Evolutionary conservation across 2,797 vertebrate species (phyloP).

Genomic region (Thamnophis elegans): DNA sequence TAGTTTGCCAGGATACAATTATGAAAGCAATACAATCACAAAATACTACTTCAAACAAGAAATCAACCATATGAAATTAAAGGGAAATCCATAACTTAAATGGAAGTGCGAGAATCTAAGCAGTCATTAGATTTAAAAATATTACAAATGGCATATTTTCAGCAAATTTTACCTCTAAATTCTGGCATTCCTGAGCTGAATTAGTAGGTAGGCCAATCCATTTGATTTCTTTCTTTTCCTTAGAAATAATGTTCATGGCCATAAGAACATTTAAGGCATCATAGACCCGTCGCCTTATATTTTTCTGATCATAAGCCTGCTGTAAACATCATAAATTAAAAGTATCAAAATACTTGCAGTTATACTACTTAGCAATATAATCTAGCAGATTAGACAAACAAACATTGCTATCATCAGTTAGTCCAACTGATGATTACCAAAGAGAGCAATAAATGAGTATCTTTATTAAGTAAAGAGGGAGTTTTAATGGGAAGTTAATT

Average conservation of each 20-base stretch:
- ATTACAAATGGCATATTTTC: background rate
- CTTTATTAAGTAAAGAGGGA: background rate
- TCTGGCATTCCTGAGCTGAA: slow-evolving; percentile 99
- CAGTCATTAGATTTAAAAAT: background rate
- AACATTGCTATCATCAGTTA: slow-evolving; percentile 18
- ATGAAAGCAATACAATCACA: background rate
- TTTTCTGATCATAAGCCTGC: slow-evolving; percentile 99
- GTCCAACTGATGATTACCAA: background rate
- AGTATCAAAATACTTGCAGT: slow-evolving; percentile 22
- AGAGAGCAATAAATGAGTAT: background rate
- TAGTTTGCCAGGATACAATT: background rate
- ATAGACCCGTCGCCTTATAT: slow-evolving; percentile 96
- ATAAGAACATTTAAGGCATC: slow-evolving; percentile 98
- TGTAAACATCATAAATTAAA: slow-evolving; percentile 55
- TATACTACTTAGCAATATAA: slow-evolving; percentile 36
- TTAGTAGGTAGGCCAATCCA: slow-evolving; percentile 99
- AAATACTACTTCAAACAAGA: background rate
- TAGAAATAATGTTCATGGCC: slow-evolving; percentile 99
- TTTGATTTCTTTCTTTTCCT: slow-evolving; percentile 99
- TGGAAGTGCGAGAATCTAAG: background rate
- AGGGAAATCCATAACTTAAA: background rate
- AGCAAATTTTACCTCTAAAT: slow-evolving; percentile 83
- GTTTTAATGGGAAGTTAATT: background rate
- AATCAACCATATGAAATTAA: background rate
- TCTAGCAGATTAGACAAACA: background rate